Evolutionary conservation across 2,797 vertebrate species (phyloP).

Genomic region (Karalla daura): DNA sequence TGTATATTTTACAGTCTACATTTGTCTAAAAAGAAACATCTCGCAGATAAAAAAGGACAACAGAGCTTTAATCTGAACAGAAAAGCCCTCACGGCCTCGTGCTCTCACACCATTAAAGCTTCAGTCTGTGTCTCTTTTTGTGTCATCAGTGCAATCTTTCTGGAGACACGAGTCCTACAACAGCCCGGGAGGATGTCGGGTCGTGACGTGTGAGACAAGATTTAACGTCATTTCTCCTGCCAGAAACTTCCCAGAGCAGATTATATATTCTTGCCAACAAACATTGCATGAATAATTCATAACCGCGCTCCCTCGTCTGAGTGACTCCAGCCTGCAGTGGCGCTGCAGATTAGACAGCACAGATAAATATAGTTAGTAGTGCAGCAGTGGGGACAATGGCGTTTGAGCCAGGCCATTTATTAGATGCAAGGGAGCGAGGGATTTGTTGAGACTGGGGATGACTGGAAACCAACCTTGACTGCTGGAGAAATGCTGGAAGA

Average conservation of each 20-base stretch:
- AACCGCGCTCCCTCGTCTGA: slow-evolving; percentile 26
- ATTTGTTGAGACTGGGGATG: background rate
- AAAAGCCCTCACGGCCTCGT: background rate
- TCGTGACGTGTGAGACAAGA: slow-evolving; percentile 25
- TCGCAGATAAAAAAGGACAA: background rate
- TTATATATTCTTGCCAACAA: slow-evolving; percentile 42
- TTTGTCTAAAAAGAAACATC: no score
- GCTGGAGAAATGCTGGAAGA: slow-evolving; percentile 88
- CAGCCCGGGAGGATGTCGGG: slow-evolving; percentile 9
- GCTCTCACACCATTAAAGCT: background rate
- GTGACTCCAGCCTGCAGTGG: slow-evolving; percentile 30
- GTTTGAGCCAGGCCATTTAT: background rate
- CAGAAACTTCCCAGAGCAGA: slow-evolving; percentile 41
- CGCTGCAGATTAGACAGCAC: slow-evolving; percentile 25
- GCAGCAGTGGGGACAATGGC: background rate
- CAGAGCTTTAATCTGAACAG: background rate
- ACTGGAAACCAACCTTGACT: slow-evolving; percentile 75
- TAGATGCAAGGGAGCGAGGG: background rate
- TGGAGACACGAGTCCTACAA: slow-evolving; percentile 5
- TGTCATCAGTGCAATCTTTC: slow-evolving; percentile 23
- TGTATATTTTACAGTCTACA: no score
- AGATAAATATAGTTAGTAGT: slow-evolving; percentile 34
- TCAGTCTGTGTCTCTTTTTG: slow-evolving; percentile 1
- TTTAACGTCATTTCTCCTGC: slow-evolving; percentile 31
- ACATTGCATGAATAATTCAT: slow-evolving; percentile 67